Evolutionary conservation across 2,888 invertebrate species (phyloP).

Genomic region (Neoaliturus tenellus): DNA sequence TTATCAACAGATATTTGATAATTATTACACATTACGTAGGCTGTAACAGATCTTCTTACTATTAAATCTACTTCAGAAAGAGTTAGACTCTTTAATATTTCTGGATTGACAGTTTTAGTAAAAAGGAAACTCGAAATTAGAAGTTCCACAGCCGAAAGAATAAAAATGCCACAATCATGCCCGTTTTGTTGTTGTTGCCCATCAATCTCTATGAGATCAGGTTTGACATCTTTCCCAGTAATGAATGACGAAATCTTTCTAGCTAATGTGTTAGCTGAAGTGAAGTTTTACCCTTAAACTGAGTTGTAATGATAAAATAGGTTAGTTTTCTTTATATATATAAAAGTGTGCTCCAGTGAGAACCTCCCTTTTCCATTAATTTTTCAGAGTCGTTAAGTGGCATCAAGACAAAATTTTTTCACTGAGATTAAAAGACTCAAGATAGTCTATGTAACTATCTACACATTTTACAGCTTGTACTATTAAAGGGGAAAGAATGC

Average conservation of each 20-base stretch:
- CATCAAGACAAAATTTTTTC: neutral
- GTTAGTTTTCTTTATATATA: neutral
- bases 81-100: neutral
- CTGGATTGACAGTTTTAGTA: neutral
- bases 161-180: slow-evolving; percentile 9
- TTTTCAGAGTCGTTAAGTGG: slow-evolving; percentile 1
- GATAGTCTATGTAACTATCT: neutral
- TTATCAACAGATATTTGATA: neutral
- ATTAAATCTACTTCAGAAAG: neutral
- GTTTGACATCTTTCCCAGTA: neutral
- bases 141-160: neutral
- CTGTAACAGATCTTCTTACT: neutral
- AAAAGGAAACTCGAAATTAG: neutral
- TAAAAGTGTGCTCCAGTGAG: neutral
- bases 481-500: neutral
- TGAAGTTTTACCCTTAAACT: neutral
- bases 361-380: neutral
- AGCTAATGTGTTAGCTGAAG: neutral
- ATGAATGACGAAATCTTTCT: neutral
- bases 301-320: neutral
- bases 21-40: neutral
- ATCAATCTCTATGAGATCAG: slow-evolving; percentile 2
- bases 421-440: neutral
- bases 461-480: neutral
- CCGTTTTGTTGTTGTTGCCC: slow-evolving; percentile 2